Evolutionary conservation across 2,888 invertebrate genomes (phyloP).

Genomic region (Trissolcus japonicus): DNA sequence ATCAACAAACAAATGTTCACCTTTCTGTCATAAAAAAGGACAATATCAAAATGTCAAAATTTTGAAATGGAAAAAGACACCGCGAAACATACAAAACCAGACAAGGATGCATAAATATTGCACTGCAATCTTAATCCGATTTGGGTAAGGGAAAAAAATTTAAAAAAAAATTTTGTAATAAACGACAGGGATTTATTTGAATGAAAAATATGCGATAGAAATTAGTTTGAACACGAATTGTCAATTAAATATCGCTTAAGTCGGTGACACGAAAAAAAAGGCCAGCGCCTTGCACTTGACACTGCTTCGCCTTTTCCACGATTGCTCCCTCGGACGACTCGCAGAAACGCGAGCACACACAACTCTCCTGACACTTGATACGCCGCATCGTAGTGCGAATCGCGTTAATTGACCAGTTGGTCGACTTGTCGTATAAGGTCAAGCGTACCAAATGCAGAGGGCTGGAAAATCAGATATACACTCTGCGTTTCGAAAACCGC

Average conservation of each 20-base stretch:
- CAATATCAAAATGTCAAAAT: not conserved
- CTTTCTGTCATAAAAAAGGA: slow-evolving; percentile 27
- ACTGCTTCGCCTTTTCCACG: slow-evolving; percentile 36
- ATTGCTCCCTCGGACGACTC: slow-evolving; percentile 29
- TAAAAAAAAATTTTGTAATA: not conserved
- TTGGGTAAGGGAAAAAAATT: not conserved
- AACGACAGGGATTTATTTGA: not conserved
- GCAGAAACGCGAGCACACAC: slow-evolving; percentile 39
- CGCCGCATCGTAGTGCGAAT: slow-evolving; percentile 46
- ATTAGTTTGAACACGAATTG: slow-evolving; percentile 28
- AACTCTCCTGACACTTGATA: slow-evolving; percentile 50
- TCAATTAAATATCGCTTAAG: slow-evolving; percentile 25
- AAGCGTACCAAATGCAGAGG: slow-evolving; percentile 58
- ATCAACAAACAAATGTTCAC: slow-evolving; percentile 31
- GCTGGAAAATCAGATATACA: slow-evolving; percentile 49
- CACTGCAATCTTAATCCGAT: not conserved
- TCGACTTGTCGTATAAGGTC: slow-evolving; percentile 69
- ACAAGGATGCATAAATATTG: not conserved
- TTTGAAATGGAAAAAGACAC: not conserved
- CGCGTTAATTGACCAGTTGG: slow-evolving; percentile 67
- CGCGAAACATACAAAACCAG: not conserved
- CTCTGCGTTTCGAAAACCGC: slow-evolving; percentile 32
- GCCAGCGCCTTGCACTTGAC: slow-evolving; percentile 43
- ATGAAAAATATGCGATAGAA: slow-evolving; percentile 8
- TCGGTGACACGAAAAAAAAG: slow-evolving; percentile 21